Base-by-base conservation (phyloP, 2,797 vertebrate genomes). In the Helarctos malayanus region DNA sequence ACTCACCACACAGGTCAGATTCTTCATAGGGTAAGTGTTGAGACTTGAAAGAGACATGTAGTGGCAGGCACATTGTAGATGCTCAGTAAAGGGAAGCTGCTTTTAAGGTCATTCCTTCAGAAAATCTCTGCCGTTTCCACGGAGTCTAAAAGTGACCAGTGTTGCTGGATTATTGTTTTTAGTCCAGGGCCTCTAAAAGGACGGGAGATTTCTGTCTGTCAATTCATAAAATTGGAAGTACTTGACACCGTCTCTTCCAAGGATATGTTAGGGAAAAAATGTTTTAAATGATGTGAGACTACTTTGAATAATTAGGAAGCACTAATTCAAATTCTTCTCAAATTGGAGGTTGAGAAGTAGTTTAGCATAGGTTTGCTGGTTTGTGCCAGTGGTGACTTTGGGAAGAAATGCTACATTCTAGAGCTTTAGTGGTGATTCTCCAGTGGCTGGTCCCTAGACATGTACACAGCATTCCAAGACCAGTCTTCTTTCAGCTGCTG, bases 271-370 rank as follows among this genome's bases (percentile, higher is more conserved):
- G 65, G 54, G 56, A 13, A 19, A 14, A 73, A 49, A 54, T 80
- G 15, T 76, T 52, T 18, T 45, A 82, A 82, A 0, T 84, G 16
- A 78, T 68, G 14, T 61, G 79, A 73, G 38, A 69, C 21, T n/a
- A 69, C 68, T 97, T 96, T 79, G 38, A 86, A 85, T 76, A 21
- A 76, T 63, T 82, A 80, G 16, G 52, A 80, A 79, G 47, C 23
- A 56, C 19, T 13, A 38, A 80, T 93, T 84, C 45, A 45, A 56
- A 47, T 90, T 90, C 47, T 80, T 86, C 45, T 81, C 4, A 79
- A 79, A 54, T 54, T 57, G 25, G 47, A 95, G 27, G 16, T 56
- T 88, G 85, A 94, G 56, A 96, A 95, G 25, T 16, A 68, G 6
- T 88, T 59, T 92, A 79, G 3, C 23, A 69, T 16, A 75, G 56